phyloP scores from a whole-genome alignment of 2,113 vertebrate species.

The Odocoileus virginianus region DNA sequence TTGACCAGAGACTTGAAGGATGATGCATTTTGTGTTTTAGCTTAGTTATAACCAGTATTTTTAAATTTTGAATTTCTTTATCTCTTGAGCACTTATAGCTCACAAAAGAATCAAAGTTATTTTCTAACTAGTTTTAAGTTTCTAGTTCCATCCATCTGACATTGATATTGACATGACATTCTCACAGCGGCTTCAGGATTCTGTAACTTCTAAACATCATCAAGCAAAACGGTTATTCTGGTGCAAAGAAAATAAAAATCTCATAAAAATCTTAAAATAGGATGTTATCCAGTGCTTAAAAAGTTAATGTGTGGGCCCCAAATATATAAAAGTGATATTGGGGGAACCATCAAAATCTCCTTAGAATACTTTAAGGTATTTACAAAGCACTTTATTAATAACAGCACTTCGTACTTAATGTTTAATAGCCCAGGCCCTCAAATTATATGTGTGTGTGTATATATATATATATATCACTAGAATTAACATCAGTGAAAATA shows the following conservation, averaged over 20 bases:
- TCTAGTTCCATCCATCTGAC: not conserved
- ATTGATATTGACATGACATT: slow-evolving; percentile 31
- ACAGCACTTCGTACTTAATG: not conserved
- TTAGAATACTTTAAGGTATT: slow-evolving; percentile 44
- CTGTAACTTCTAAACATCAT: slow-evolving; percentile 10
- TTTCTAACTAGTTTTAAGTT: not conserved
- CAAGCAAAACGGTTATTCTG: slow-evolving; percentile 14
- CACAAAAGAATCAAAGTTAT: not conserved
- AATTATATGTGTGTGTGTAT: not conserved
- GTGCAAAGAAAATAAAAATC: not conserved
- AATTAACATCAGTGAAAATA: not conserved
- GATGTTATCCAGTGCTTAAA: slow-evolving; percentile 26
- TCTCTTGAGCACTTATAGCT: not conserved
- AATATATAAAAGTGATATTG: slow-evolving; percentile 16
- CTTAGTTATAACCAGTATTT: not conserved
- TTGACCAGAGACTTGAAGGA: not conserved
- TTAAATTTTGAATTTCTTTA: not conserved
- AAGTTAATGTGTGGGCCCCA: slow-evolving; percentile 44
- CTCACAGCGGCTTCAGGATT: not conserved
- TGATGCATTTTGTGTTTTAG: not conserved
- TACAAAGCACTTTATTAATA: slow-evolving; percentile 42
- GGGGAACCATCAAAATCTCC: slow-evolving; percentile 28
- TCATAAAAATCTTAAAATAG: slow-evolving; percentile 36
- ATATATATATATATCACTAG: slow-evolving; percentile 20
- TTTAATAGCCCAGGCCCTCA: slow-evolving; percentile 38